These are phyloP conservation scores for Ophion ellenae DNA, from an alignment of 2,888 invertebrate species.

Conservation along the genomic window DNA sequence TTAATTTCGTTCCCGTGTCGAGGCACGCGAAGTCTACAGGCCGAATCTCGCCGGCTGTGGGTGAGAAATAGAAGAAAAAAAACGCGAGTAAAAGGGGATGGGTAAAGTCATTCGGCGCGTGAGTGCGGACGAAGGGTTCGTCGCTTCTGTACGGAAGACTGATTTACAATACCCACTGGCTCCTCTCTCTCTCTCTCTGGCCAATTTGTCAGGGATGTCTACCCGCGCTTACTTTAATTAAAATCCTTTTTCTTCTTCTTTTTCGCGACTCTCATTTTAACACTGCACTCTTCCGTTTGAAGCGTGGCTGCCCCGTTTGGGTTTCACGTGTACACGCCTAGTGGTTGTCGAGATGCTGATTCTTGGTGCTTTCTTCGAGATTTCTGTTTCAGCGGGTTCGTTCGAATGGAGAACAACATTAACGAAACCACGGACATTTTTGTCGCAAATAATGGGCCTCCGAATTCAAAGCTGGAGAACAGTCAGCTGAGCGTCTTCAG, in stretches of 20 bases:
- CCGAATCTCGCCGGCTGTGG: conserved; percentile 4
- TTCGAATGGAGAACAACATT: not conserved
- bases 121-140: conserved; percentile 57
- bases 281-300: conserved; percentile 47
- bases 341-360: conserved; percentile 11
- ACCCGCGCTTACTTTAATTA: conserved; percentile 69
- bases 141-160: conserved; percentile 61
- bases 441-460: too few relatives aligned
- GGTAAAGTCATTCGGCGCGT: conserved; percentile 59
- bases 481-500: too few relatives aligned
- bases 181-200: conserved; percentile 46
- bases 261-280: conserved; percentile 55
- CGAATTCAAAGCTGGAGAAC: too few relatives aligned
- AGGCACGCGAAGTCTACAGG: conserved; percentile 30
- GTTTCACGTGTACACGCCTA: conserved; percentile 8
- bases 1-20: conserved; percentile 36
- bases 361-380: not conserved
- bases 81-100: conserved; percentile 19
- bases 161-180: conserved; percentile 68
- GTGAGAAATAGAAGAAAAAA: conserved; percentile 12
- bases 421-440: too few relatives aligned
- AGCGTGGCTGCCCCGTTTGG: conserved; percentile 56
- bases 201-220: conserved; percentile 69
- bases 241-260: conserved; percentile 64
- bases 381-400: not conserved